A percentile compares a stretch with the other conserved stretches of the same genome.
Evolutionary conservation across 2,888 invertebrate species (phyloP).

Genomic region (Heteromurus nitidus): DNA sequence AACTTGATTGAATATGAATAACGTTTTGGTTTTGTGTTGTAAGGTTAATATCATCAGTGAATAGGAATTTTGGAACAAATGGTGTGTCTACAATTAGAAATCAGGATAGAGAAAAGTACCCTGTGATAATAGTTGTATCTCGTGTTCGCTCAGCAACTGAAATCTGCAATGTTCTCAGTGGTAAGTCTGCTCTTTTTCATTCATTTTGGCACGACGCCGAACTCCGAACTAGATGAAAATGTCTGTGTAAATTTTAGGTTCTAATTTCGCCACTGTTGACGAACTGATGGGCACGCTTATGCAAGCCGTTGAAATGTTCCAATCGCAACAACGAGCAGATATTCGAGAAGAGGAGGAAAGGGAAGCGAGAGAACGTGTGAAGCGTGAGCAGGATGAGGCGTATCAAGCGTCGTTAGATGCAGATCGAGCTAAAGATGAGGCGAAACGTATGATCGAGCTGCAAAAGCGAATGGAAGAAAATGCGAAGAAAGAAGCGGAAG

Average conservation of each 20-base stretch:
- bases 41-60: constrained; percentile 86
- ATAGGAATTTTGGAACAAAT: constrained; percentile 85
- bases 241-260: constrained; percentile 31
- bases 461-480: constrained; percentile 77
- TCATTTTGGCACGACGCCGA: too few relatives aligned
- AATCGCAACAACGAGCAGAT: constrained; percentile 86
- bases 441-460: constrained; percentile 85
- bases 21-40: constrained; percentile 61
- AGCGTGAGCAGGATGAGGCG: constrained; percentile 94
- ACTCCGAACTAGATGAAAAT: background rate
- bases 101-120: constrained; percentile 90
- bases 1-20: constrained; percentile 5
- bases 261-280: constrained; percentile 90
- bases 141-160: constrained; percentile 91
- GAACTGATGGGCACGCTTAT: constrained; percentile 91
- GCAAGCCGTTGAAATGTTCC: constrained; percentile 89
- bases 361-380: constrained; percentile 90
- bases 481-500: constrained; percentile 80
- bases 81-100: constrained; percentile 89
- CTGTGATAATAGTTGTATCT: constrained; percentile 92
- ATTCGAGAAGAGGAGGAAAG: constrained; percentile 90
- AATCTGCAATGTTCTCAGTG: constrained; percentile 92
- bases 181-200: constrained; percentile 77
- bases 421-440: constrained; percentile 92
- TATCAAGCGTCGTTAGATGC: constrained; percentile 92